Evolutionary conservation across 1,140 invertebrate genomes (phyloP).

Genomic region (Scaptomyza graminum): DNA sequence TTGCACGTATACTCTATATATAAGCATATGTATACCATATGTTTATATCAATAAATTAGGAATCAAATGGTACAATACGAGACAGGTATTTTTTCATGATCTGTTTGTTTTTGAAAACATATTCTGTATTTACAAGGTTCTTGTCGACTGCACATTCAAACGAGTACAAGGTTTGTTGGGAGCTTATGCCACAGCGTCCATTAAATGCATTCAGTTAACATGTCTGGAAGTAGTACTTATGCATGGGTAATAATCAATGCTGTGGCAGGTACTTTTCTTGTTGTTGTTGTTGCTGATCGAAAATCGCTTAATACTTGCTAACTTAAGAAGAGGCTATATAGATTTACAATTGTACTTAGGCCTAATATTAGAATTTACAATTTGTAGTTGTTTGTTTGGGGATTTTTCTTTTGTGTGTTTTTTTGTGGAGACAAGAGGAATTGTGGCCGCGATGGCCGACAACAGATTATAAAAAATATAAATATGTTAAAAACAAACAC

Average conservation of each 20-base stretch:
- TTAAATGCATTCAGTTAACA: slow-evolving; percentile 41
- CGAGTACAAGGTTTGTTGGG: slow-evolving; percentile 1
- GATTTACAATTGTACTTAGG: slow-evolving; percentile 73
- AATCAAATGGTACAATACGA: slow-evolving; percentile 71
- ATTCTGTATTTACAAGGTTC: slow-evolving; percentile 52
- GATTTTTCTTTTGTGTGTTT: slow-evolving; percentile 5
- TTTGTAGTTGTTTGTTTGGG: slow-evolving; percentile 48
- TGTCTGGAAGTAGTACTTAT: slow-evolving; percentile 26
- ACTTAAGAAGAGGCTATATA: slow-evolving; percentile 61
- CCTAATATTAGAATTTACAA: slow-evolving; percentile 79
- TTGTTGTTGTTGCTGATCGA: slow-evolving; percentile 27
- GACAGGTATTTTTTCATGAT: slow-evolving; percentile 45
- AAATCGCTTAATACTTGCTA: slow-evolving; percentile 77
- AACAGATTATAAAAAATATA: slow-evolving; percentile 1
- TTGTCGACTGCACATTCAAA: slow-evolving; percentile 34
- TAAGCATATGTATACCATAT: slow-evolving; percentile 32
- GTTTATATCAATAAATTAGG: slow-evolving; percentile 71
- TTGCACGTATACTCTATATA: slow-evolving; percentile 13
- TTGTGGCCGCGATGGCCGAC: slow-evolving; percentile 17
- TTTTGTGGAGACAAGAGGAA: background rate
- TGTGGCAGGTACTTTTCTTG: slow-evolving; percentile 12
- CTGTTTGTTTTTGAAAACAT: slow-evolving; percentile 25
- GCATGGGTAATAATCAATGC: slow-evolving; percentile 12
- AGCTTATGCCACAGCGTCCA: slow-evolving; percentile 26
- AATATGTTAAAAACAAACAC: slow-evolving; percentile 4